A percentile compares a stretch with the other conserved stretches of the same genome.
Conservation (phyloP, 2,797 vertebrate species). For the Pantherophis alleghaniensis region DNA sequence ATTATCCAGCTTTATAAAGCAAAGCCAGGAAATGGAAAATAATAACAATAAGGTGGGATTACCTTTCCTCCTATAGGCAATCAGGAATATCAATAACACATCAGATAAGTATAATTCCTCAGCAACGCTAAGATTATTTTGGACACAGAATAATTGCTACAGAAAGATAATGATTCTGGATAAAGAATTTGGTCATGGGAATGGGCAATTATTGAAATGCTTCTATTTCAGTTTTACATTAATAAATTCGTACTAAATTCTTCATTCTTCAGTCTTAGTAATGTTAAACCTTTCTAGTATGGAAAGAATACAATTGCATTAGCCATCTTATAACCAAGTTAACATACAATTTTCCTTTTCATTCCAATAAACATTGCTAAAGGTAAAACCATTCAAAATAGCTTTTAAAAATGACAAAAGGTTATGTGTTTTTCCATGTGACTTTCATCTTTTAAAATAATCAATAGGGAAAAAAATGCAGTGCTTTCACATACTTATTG, state of each 20-base stretch:
- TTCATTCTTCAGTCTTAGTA: neutral
- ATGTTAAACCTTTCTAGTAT: neutral
- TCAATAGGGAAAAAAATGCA: neutral
- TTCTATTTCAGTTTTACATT: neutral
- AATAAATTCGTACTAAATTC: neutral
- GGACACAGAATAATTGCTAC: neutral
- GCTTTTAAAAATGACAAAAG: neutral
- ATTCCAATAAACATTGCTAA: slow-evolving; percentile 13
- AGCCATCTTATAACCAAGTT: neutral
- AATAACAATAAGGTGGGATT: neutral
- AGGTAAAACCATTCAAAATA: slow-evolving; percentile 15
- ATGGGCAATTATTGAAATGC: neutral
- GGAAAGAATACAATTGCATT: neutral
- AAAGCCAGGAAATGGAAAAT: neutral
- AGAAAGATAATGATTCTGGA: neutral
- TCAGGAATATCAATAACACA: neutral
- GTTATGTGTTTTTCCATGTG: neutral
- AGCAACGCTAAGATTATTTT: neutral
- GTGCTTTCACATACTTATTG: fast-evolving
- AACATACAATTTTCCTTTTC: neutral
- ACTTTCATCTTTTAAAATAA: slow-evolving; percentile 28
- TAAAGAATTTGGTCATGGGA: neutral
- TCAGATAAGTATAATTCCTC: neutral
- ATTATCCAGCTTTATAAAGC: neutral
- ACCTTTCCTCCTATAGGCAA: neutral